These are phyloP conservation scores for Antheraea assamensis DNA, from an alignment of 2,888 invertebrate genomes.

Conservation along the genomic window DNA sequence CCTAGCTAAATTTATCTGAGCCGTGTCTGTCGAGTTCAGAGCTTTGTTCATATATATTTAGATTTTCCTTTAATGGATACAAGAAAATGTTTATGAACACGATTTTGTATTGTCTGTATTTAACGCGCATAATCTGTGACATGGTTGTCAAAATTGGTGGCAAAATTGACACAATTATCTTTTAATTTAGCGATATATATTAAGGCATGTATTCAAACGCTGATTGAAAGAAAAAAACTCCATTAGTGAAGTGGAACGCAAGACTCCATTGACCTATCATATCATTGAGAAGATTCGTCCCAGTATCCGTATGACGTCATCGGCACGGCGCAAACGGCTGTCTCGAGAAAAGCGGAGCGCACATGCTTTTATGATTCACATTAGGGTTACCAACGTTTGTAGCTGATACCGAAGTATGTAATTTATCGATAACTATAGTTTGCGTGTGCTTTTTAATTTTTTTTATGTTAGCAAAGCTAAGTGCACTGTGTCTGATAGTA, in stretches of 20 bases:
- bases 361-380: slow-evolving; percentile 9
- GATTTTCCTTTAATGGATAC: neutral
- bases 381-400: neutral
- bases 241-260: slow-evolving; percentile 19
- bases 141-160: neutral
- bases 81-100: neutral
- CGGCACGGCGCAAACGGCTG: slow-evolving; percentile 31
- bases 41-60: neutral
- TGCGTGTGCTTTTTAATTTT: too few species aligned
- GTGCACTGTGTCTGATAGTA: too few species aligned
- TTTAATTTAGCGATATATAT: neutral
- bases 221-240: neutral
- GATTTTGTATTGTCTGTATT: too few species aligned
- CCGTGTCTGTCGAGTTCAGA: neutral
- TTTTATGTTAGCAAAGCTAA: too few species aligned
- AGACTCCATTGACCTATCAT: slow-evolving; percentile 45
- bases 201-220: neutral
- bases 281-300: slow-evolving; percentile 39
- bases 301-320: slow-evolving; percentile 58
- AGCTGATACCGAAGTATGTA: neutral
- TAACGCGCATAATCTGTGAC: too few species aligned
- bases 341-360: neutral
- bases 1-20: neutral
- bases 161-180: neutral
- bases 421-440: too few species aligned